phyloP scores from a whole-genome alignment of 2,888 invertebrate genomes.

The Aphidoletes aphidimyza region DNA sequence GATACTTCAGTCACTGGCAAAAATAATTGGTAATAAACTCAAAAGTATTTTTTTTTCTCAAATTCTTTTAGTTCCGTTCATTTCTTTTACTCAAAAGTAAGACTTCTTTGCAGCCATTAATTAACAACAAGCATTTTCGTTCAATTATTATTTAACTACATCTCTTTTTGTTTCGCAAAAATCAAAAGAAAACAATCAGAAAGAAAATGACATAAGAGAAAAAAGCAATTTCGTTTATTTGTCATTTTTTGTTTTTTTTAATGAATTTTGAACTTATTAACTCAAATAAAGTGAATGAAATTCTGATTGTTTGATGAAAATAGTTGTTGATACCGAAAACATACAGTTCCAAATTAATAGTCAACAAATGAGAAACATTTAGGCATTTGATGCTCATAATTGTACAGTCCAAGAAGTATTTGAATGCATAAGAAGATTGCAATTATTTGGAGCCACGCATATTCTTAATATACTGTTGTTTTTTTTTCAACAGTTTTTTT shows the following conservation, averaged over 20 bases:
- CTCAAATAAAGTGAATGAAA: too few relatives aligned
- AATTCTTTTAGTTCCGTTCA: background rate
- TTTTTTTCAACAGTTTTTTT: background rate
- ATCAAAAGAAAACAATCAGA: background rate
- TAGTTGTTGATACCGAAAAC: too few relatives aligned
- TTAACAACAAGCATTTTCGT: conserved; percentile 9
- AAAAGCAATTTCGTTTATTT: background rate
- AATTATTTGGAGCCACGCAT: background rate
- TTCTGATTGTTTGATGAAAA: too few relatives aligned
- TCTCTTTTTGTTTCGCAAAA: background rate
- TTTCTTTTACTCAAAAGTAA: too few relatives aligned
- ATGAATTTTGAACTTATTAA: background rate
- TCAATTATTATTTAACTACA: background rate
- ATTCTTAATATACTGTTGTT: background rate
- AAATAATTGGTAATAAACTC: background rate
- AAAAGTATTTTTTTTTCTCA: too few relatives aligned
- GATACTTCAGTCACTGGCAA: background rate
- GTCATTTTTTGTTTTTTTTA: too few relatives aligned
- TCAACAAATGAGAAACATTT: background rate
- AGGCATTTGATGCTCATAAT: background rate
- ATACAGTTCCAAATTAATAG: background rate
- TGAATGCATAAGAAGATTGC: background rate
- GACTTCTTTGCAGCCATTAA: background rate
- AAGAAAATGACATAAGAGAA: background rate
- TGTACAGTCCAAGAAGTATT: background rate